phyloP scores from a whole-genome alignment of 2,113 vertebrate genomes.

The Lampris megalopsis region DNA sequence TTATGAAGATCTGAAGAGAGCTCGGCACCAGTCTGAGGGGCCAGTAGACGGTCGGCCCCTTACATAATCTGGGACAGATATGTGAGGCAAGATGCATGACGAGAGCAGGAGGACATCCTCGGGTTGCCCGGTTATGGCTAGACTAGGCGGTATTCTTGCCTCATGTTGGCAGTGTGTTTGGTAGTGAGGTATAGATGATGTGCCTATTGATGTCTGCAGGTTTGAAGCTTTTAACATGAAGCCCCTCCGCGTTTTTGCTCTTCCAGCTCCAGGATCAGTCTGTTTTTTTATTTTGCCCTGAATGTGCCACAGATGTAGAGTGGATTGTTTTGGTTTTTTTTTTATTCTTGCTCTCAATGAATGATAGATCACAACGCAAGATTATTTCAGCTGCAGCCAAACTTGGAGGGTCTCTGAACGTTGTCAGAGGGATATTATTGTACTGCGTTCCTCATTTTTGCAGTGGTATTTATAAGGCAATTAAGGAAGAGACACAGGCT shows the following conservation, averaged over 20 bases:
- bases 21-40: constrained; percentile 45
- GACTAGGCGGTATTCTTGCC: constrained; percentile 14
- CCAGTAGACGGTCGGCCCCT: constrained; percentile 28
- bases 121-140: constrained; percentile 11
- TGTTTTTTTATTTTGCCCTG: not conserved
- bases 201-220: not conserved
- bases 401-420: constrained; percentile 14
- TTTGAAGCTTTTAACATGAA: constrained; percentile 4
- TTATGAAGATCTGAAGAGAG: constrained; percentile 19
- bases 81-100: constrained; percentile 34
- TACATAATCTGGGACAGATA: constrained; percentile 58
- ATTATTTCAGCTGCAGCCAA: constrained; percentile 22
- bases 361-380: not conserved
- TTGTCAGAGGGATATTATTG: constrained; percentile 16
- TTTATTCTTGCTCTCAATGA: constrained; percentile 8
- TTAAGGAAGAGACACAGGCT: constrained; percentile 40
- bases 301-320: not conserved
- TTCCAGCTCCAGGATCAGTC: too few relatives aligned
- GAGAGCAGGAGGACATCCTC: constrained; percentile 20
- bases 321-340: constrained; percentile 11
- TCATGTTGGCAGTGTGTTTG: constrained; percentile 3
- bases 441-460: constrained; percentile 25
- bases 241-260: not conserved
- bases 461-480: constrained; percentile 39
- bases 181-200: constrained; percentile 1